Percentiles rank a stretch among this genome's conserved stretches.
These are phyloP conservation scores for Ephestia elutella DNA, from an alignment of 1,140 invertebrate genomes.

Conservation along the genomic window DNA sequence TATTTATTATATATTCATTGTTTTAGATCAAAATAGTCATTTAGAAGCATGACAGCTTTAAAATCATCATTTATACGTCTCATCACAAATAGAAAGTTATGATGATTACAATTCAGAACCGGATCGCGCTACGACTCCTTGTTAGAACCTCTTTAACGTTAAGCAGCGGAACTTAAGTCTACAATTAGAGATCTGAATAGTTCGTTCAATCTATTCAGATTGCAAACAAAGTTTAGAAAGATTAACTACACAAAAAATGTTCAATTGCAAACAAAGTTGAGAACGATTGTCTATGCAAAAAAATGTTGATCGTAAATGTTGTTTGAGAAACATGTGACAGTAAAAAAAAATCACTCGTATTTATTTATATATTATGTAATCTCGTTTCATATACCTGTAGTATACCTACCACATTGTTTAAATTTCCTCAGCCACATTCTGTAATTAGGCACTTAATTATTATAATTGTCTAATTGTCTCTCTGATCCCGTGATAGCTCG, in stretches of 20 bases:
- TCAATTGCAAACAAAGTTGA: no score
- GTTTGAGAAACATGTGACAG: no score
- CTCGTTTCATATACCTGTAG: neutral
- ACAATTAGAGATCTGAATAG: neutral
- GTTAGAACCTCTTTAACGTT: neutral
- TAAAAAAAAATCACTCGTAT: neutral
- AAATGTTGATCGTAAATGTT: no score
- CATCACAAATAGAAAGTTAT: neutral
- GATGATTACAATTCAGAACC: neutral
- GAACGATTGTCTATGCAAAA: no score
- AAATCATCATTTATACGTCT: neutral
- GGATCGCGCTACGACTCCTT: neutral
- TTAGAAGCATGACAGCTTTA: neutral
- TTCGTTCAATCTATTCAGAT: neutral
- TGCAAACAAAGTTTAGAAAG: no score
- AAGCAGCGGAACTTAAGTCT: neutral
- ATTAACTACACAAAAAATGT: no score
- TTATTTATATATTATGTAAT: conserved; percentile 11
- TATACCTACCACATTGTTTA: conserved; percentile 13
- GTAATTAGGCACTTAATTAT: conserved; percentile 28
- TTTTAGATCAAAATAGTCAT: neutral
- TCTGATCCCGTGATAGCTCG: conserved; percentile 23
- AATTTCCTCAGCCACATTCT: neutral
- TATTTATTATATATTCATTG: neutral
- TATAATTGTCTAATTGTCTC: conserved; percentile 36